Base-by-base conservation (phyloP, 2,797 vertebrate genomes). In the Sparidentex hasta region DNA sequence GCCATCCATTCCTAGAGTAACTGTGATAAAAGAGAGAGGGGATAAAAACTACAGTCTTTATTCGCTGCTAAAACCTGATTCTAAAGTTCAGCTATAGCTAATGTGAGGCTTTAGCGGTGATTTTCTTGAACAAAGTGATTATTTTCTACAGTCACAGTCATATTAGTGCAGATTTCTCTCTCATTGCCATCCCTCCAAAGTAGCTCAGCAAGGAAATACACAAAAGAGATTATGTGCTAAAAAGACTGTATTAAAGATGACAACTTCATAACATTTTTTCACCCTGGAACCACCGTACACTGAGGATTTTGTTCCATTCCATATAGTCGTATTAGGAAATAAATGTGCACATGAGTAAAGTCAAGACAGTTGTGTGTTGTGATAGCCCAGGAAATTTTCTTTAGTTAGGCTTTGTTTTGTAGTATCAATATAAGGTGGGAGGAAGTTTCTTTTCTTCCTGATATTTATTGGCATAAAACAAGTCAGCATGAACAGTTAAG, bases 41-140 rank as follows among this genome's bases (percentile, higher is more conserved):
- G 27, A 54, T 38, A 58, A 62, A 61, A 67, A 8, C 33, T 21
- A 43, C 18, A 44, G 7, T 64, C 20, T 21, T 21, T 44, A 6
- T 67, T 74, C 56, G 17, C 3, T n/a, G 50, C 14, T 33, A 81
- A 67, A 75, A 76, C 59, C 3, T 56, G 5, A 17, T 11, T 59
- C 14, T 48, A 63, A 77, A 78, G 55, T 88, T 85, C 38, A 83
- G 18, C 59, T 65, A 46, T 27, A 41, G 17, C 63, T 76, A 81
- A 87, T 85, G 0, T 21, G 73, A 46, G 3, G 21, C 29, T 63
- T 51, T 3, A 29, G 27, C 16, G 1, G 11, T 14, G 9, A 38
- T 59, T 69, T 74, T 65, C 2, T 0, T 58, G 3, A 80, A 78
- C 64, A 3, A 76, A 63, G 16, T n/a, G 1, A 0, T 41, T 65